Percentiles rank a stretch among this genome's conserved stretches.
These are phyloP conservation scores for Sternarchorhynchus goeldii DNA, from an alignment of 2,797 vertebrate genomes.

Conservation along the genomic window DNA sequence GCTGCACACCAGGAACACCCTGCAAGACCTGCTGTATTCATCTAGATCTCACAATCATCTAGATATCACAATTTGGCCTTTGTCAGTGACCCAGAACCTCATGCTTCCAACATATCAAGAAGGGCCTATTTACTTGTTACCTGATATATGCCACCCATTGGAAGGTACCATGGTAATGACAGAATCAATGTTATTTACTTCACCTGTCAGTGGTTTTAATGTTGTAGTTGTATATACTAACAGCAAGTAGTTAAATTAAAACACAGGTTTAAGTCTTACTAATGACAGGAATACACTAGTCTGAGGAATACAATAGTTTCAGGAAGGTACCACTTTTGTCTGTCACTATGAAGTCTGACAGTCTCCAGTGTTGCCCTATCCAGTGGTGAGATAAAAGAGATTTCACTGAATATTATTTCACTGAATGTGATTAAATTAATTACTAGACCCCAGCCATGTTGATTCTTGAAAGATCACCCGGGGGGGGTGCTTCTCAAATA, in stretches of 20 bases:
- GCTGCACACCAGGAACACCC: no score
- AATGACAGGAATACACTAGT: background rate
- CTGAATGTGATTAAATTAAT: slow-evolving; percentile 12
- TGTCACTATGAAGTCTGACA: slow-evolving; percentile 3
- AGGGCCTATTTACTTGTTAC: no score
- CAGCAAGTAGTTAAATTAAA: no score
- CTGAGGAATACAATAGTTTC: background rate
- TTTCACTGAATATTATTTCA: background rate
- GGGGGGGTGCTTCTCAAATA: slow-evolving; percentile 9
- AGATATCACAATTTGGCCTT: no score
- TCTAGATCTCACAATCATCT: no score
- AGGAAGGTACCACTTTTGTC: background rate
- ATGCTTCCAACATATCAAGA: no score
- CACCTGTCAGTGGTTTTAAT: background rate
- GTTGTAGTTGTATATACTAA: no score
- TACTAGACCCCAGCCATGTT: slow-evolving; percentile 12
- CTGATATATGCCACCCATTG: no score
- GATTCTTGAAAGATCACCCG: slow-evolving; percentile 9
- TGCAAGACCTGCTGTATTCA: no score
- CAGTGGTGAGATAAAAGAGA: background rate
- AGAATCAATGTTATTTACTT: background rate
- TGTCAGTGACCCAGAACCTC: no score
- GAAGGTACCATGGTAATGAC: no score
- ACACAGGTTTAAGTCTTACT: no score
- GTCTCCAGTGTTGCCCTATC: background rate